phyloP scores from a whole-genome alignment of 1,140 invertebrate genomes.

The Hylyphantes graminicola region DNA sequence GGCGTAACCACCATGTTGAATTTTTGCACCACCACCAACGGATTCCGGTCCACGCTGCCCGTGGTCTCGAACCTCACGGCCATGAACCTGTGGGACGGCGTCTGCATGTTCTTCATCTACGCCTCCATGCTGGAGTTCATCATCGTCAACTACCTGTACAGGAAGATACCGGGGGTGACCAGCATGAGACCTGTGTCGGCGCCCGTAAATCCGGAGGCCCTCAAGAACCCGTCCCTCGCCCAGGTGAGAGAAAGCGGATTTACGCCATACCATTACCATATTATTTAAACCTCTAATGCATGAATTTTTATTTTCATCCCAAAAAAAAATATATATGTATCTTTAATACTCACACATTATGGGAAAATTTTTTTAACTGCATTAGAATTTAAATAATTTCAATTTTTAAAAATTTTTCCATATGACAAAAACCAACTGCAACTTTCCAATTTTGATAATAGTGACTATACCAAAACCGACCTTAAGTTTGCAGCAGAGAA shows the following conservation, averaged over 20 bases:
- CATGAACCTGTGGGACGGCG: constrained; percentile 97
- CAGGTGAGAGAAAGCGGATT: constrained; percentile 9
- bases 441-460: no score
- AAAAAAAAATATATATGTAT: no score
- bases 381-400: no score
- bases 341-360: no score
- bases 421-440: no score
- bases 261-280: background rate
- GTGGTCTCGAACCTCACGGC: constrained; percentile 92
- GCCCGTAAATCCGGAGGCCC: constrained; percentile 51
- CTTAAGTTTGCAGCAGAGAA: no score
- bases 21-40: constrained; percentile 86
- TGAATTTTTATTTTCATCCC: no score
- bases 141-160: constrained; percentile 92
- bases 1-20: constrained; percentile 96
- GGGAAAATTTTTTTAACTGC: no score
- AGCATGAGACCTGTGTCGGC: constrained; percentile 47
- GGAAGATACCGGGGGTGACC: constrained; percentile 65
- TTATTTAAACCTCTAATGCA: no score
- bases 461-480: no score
- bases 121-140: constrained; percentile 92
- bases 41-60: constrained; percentile 77
- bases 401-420: no score
- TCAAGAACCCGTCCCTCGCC: constrained; percentile 53
- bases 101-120: constrained; percentile 98